Conservation (phyloP, 2,797 vertebrate genomes). For the Discoglossus pictus region DNA sequence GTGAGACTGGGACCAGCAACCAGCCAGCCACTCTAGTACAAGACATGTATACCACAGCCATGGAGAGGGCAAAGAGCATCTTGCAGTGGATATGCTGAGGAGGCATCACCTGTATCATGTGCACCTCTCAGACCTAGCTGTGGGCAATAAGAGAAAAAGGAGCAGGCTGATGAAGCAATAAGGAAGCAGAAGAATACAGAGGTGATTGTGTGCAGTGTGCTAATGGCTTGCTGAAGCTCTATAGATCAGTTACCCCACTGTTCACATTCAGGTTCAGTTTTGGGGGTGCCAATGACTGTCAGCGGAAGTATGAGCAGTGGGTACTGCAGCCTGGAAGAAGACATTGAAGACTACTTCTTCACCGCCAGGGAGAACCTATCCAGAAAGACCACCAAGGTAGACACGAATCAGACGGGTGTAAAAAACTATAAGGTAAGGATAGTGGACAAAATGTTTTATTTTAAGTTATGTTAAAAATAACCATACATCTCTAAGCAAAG, state of each 20-base stretch:
- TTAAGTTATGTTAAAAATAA: too few species aligned
- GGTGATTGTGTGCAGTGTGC: not conserved
- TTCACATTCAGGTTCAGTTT: not conserved
- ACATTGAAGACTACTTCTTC: constrained; percentile 90
- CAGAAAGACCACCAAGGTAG: constrained; percentile 63
- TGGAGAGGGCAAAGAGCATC: not conserved
- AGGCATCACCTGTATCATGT: not conserved
- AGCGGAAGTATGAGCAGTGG: constrained; percentile 97
- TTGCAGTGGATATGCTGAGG: not conserved
- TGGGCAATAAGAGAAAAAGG: too few species aligned
- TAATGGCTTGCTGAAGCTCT: constrained; percentile 38
- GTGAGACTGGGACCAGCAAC: constrained; percentile 10
- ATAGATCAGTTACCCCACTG: constrained; percentile 33
- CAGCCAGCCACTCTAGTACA: not conserved
- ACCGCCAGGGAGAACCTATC: constrained; percentile 95
- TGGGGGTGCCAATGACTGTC: constrained; percentile 74
- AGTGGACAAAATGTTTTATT: too few species aligned
- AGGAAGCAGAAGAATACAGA: constrained; percentile 20
- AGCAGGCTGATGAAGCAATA: constrained; percentile 33
- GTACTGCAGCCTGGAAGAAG: constrained; percentile 94
- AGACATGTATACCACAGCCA: constrained; percentile 2
- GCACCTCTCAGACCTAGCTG: not conserved
- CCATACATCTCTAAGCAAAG: too few species aligned
- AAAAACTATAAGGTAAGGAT: too few species aligned
- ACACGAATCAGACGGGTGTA: too few species aligned